Conservation (phyloP, 2,888 invertebrate genomes). For the Amitus sp. region DNA sequence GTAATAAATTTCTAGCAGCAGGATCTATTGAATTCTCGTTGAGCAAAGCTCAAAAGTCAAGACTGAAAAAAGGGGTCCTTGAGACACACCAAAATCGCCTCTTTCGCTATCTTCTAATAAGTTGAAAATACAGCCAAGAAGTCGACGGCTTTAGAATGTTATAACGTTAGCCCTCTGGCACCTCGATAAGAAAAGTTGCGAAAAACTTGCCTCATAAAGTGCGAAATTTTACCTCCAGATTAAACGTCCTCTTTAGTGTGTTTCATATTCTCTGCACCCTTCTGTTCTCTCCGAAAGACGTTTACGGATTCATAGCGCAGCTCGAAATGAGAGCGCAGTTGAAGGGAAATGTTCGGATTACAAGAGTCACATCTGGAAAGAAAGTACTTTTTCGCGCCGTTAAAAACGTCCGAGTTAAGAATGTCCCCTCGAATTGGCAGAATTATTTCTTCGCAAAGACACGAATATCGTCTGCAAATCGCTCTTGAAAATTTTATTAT, state of each 20-base stretch:
- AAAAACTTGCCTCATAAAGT: slow-evolving; percentile 7
- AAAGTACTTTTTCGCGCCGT: too few relatives aligned
- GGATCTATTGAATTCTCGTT: too few relatives aligned
- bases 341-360: too few relatives aligned
- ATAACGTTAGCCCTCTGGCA: slow-evolving; percentile 2
- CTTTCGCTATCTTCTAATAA: background rate
- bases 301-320: background rate
- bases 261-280: slow-evolving; percentile 9
- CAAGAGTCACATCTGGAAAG: slow-evolving; percentile 3
- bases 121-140: slow-evolving; percentile 1
- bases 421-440: too few relatives aligned
- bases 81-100: slow-evolving; percentile 1
- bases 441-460: too few relatives aligned
- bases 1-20: too few relatives aligned
- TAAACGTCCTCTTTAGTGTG: slow-evolving; percentile 8
- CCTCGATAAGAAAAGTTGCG: slow-evolving; percentile 2
- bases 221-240: slow-evolving; percentile 6
- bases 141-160: background rate
- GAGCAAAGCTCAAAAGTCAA: too few relatives aligned
- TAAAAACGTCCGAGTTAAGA: too few relatives aligned
- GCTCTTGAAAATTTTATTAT: too few relatives aligned
- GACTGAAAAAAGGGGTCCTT: background rate
- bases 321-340: background rate
- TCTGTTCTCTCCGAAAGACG: background rate
- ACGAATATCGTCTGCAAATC: too few relatives aligned